phyloP scores from a whole-genome alignment of 2,113 vertebrate species.

The Empidonax alnorum region DNA sequence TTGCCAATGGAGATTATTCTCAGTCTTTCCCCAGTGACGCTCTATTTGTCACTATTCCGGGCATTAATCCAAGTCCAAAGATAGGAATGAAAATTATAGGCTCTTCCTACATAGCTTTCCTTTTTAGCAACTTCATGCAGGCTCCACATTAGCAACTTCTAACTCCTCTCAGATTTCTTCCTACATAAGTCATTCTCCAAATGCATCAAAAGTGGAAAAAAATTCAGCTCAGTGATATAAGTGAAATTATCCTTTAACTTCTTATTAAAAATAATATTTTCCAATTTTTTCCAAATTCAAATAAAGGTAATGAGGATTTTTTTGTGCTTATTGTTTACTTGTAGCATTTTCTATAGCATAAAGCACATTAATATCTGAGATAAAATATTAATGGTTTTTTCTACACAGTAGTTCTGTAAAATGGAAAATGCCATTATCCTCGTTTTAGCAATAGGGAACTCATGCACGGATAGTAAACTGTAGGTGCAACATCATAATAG shows the following conservation, averaged over 20 bases:
- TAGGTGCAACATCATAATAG: neutral
- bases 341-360: neutral
- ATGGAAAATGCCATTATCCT: neutral
- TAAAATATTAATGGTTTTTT: neutral
- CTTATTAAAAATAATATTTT: neutral
- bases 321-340: neutral
- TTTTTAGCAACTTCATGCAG: conserved; percentile 74
- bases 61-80: conserved; percentile 80
- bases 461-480: neutral
- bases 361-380: neutral
- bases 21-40: conserved; percentile 63
- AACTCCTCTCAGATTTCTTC: conserved; percentile 66
- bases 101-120: conserved; percentile 79
- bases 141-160: conserved; percentile 69
- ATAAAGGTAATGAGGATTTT: neutral
- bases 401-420: neutral
- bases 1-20: conserved; percentile 54
- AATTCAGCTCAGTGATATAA: conserved; percentile 21
- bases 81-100: conserved; percentile 81
- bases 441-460: neutral
- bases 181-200: conserved; percentile 56
- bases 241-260: conserved; percentile 9
- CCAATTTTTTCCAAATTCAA: neutral
- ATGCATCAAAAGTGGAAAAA: conserved; percentile 56
- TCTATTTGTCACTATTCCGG: conserved; percentile 75